A percentile compares a stretch with the other conserved stretches of the same genome.
Conservation (phyloP, 2,888 invertebrate genomes). For the Ophioninae sp. region DNA sequence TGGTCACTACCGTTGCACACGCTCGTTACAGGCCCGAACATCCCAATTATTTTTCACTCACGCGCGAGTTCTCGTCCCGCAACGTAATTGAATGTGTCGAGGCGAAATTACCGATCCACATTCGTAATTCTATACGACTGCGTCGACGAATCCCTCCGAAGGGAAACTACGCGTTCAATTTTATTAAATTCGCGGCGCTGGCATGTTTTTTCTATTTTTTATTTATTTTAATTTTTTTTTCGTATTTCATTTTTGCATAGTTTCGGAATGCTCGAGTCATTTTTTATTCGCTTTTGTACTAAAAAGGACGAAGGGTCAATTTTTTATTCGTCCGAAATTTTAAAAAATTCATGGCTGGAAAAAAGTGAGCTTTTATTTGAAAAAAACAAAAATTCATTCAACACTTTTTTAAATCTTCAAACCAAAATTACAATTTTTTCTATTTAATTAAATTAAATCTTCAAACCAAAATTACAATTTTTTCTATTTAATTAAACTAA, state of each 20-base stretch:
- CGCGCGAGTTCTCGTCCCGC: conserved; percentile 15
- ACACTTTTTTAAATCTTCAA: too few relatives aligned
- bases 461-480: too few relatives aligned
- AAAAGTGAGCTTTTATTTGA: too few relatives aligned
- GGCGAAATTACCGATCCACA: conserved; percentile 38
- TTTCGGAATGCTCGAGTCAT: not conserved
- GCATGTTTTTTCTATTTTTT: not conserved
- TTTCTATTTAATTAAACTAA: too few relatives aligned
- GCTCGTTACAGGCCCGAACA: not conserved
- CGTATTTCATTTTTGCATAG: not conserved
- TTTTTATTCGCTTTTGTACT: not conserved
- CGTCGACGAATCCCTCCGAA: conserved; percentile 6
- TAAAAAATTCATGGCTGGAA: not conserved
- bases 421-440: too few relatives aligned
- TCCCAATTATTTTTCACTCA: conserved; percentile 49
- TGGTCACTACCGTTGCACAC: not conserved
- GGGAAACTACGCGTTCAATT: conserved; percentile 3
- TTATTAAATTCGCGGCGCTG: conserved; percentile 13
- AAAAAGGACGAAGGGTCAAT: not conserved
- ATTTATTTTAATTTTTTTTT: not conserved
- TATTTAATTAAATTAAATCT: too few relatives aligned
- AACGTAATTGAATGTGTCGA: conserved; percentile 53
- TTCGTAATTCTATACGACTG: conserved; percentile 21
- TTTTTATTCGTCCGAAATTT: not conserved
- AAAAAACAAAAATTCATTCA: too few relatives aligned